Percentiles rank a stretch among this genome's conserved stretches.
phyloP scores from a whole-genome alignment of 2,113 vertebrate genomes.

The Salvelinus sp. region DNA sequence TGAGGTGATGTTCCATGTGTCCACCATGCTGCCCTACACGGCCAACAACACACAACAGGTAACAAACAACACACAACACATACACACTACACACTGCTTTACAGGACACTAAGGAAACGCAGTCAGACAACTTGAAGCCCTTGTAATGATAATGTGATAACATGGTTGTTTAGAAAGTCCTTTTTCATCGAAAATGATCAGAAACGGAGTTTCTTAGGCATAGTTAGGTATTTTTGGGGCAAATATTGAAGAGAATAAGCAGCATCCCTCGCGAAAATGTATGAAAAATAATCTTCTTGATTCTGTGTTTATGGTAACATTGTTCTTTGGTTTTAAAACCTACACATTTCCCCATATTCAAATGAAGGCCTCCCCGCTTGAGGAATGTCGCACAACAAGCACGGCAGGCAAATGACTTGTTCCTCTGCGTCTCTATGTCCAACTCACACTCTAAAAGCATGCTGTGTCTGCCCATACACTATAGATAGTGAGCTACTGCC shows the following conservation, averaged over 20 bases:
- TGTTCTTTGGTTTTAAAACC: not conserved
- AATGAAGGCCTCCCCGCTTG: conserved; percentile 13
- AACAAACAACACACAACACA: conserved; percentile 4
- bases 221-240: too few relatives aligned
- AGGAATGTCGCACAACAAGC: conserved; percentile 36
- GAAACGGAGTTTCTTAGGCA: too few relatives aligned
- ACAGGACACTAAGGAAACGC: not conserved
- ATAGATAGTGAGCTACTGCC: conserved; percentile 4
- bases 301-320: not conserved
- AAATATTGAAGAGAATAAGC: too few relatives aligned
- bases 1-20: conserved; percentile 94
- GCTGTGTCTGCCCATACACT: conserved; percentile 10
- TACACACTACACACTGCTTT: not conserved
- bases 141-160: too few relatives aligned
- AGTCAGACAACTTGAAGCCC: not conserved
- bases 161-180: too few relatives aligned
- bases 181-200: too few relatives aligned
- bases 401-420: conserved; percentile 51
- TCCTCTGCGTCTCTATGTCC: conserved; percentile 33
- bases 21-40: conserved; percentile 88
- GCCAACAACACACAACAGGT: conserved; percentile 84
- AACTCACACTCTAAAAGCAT: conserved; percentile 38
- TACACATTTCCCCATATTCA: conserved; percentile 15
- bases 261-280: too few relatives aligned
- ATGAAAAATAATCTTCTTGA: not conserved